A percentile compares a stretch with the other conserved stretches of the same genome.
phyloP scores from a whole-genome alignment of 1,140 invertebrate genomes.

The Orius laevigatus region DNA sequence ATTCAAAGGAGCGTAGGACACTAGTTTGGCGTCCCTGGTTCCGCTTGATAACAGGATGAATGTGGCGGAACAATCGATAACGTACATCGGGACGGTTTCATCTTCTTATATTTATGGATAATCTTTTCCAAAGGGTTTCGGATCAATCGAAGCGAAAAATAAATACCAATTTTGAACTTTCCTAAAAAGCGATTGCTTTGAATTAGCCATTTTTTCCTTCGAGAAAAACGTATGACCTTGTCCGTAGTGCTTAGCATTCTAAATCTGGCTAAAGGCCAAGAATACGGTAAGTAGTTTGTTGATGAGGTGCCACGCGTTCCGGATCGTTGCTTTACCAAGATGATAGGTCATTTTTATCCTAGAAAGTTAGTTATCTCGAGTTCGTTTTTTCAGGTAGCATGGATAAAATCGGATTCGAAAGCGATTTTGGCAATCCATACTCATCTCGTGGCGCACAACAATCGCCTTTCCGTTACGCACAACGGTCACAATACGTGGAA shows the following conservation, averaged over 20 bases:
- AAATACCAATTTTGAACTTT: no score
- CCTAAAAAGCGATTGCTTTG: no score
- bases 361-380: background rate
- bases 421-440: conserved; percentile 78
- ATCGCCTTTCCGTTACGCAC: conserved; percentile 66
- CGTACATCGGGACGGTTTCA: background rate
- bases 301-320: background rate
- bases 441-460: conserved; percentile 75
- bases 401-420: conserved; percentile 81
- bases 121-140: background rate
- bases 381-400: conserved; percentile 52
- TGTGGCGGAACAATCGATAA: conserved; percentile 2
- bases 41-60: conserved; percentile 3
- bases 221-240: no score
- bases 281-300: no score
- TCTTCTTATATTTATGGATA: conserved; percentile 2
- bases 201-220: no score
- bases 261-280: no score
- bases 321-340: background rate
- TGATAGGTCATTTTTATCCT: background rate
- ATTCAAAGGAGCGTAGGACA: background rate
- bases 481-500: conserved; percentile 86
- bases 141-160: no score
- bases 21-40: background rate
- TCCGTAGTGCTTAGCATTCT: no score